Evolutionary conservation across 2,113 vertebrate genomes (phyloP), one percentile per base, ranked within the genome.

Genomic region (Oncorhynchus clarkii): DNA sequence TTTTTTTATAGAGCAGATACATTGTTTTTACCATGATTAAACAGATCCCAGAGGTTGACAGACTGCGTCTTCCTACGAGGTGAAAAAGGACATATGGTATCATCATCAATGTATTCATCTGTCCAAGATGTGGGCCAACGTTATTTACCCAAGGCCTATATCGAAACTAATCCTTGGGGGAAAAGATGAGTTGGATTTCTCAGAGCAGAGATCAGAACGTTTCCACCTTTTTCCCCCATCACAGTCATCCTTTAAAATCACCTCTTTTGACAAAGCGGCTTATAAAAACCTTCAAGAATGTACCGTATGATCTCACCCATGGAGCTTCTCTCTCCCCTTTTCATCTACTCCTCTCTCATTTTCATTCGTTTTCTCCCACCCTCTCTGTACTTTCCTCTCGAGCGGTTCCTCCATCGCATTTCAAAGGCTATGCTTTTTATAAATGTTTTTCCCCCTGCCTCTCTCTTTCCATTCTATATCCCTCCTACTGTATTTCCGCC

Each of bases 171-270:
- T 75, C 73, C 27, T 54, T 67, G 74, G 67, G 74, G 74, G 29
- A 78, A 77, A 77, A 82, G 75, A 16, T 79, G 67, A 82, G 82
- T 80, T 77, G 16, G 65, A 84, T 85, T 80, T 80, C 70, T 70
- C 31, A 70, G 76, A 71, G 68, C 1, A 2, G 54, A 78, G 85
- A 85, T 31, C 18, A 31, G 24, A 67, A 16, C 6, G 12, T 83
- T 76, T 79, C 24, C 72, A 64, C 64, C 3, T 34, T n/a, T 59
- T 48, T 66, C 27, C 20, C 70, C 73, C 73, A 73, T 62, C 74
- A 79, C 77, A 82, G 45, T 54, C 66, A 60, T 54, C 51, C 29
- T 48, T 79, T 75, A 73, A 82, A 87, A 66, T 71, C 82, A 34
- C 6, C 59, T 64, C 62, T 59, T 80, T 75, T 39, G 73, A 67